Evolutionary conservation across 2,888 invertebrate genomes (phyloP).

Genomic region (Priapulus caudatus): DNA sequence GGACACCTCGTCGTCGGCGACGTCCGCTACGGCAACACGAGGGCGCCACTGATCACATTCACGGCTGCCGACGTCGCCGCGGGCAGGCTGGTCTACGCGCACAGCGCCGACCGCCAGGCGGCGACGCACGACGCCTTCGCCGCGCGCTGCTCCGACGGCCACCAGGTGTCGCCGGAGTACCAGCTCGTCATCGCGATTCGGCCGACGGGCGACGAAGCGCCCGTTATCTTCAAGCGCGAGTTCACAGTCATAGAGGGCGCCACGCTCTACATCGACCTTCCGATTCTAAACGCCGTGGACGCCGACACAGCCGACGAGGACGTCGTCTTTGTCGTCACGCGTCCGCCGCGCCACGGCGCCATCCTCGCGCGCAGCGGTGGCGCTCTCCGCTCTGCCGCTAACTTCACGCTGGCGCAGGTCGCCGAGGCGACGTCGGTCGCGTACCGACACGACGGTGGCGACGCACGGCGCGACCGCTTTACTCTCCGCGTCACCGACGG

Average conservation of each 20-base stretch:
- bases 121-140: too few species aligned
- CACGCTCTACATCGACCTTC: slow-evolving; percentile 34
- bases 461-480: slow-evolving; percentile 34
- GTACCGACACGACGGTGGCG: slow-evolving; percentile 39
- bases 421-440: slow-evolving; percentile 30
- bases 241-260: slow-evolving; percentile 38
- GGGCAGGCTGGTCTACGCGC: slow-evolving; percentile 35
- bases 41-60: slow-evolving; percentile 33
- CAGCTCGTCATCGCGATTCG: slow-evolving; percentile 30
- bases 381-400: slow-evolving; percentile 29
- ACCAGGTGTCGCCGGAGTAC: slow-evolving; percentile 30
- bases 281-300: slow-evolving; percentile 35
- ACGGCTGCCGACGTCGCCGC: slow-evolving; percentile 28
- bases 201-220: slow-evolving; percentile 38
- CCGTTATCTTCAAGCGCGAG: slow-evolving; percentile 32
- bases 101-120: slow-evolving; percentile 35
- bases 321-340: slow-evolving; percentile 30
- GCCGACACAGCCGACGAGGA: slow-evolving; percentile 33
- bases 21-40: slow-evolving; percentile 34
- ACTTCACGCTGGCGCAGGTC: slow-evolving; percentile 34
- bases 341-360: slow-evolving; percentile 27
- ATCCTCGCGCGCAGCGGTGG: slow-evolving; percentile 31
- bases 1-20: slow-evolving; percentile 37
- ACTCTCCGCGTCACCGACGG: slow-evolving; percentile 34
- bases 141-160: slow-evolving; percentile 36